These are phyloP conservation scores for Choristoneura fumiferana DNA, from an alignment of 1,140 invertebrate genomes.

Conservation along the genomic window DNA sequence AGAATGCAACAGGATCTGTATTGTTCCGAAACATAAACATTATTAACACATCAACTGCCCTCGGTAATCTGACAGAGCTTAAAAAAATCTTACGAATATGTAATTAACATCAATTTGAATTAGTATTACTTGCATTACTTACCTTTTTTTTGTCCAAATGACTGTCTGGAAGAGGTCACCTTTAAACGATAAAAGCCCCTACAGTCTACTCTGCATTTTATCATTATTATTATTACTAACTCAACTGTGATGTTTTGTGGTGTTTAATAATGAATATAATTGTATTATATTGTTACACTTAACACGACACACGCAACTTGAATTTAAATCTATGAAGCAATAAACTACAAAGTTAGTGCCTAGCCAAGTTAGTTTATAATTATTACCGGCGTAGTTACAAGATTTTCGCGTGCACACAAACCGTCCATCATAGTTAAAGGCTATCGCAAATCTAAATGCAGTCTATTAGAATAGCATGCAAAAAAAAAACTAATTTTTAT, in stretches of 20 bases:
- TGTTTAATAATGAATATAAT: too few relatives aligned
- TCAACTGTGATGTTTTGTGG: too few relatives aligned
- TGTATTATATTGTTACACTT: too few relatives aligned
- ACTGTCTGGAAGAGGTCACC: too few relatives aligned
- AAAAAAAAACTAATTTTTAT: background rate
- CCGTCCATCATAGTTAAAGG: slow-evolving; percentile 1
- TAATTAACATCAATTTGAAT: too few relatives aligned
- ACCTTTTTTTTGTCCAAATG: too few relatives aligned
- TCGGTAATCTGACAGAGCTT: background rate
- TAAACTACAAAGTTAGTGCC: background rate
- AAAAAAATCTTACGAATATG: too few relatives aligned
- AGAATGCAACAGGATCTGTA: too few relatives aligned
- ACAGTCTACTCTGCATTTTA: too few relatives aligned
- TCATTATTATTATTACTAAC: too few relatives aligned
- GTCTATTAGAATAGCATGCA: slow-evolving; percentile 3
- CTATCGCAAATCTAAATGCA: slow-evolving; percentile 16
- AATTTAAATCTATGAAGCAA: background rate
- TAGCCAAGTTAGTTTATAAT: slow-evolving; percentile 6
- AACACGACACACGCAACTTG: background rate
- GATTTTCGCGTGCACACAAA: background rate
- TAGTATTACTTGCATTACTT: too few relatives aligned
- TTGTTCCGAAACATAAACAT: background rate
- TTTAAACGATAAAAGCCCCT: too few relatives aligned
- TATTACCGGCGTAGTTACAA: background rate
- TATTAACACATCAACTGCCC: slow-evolving; percentile 8